phyloP scores from a whole-genome alignment of 2,113 vertebrate species.

The Barnardius zonarius region DNA sequence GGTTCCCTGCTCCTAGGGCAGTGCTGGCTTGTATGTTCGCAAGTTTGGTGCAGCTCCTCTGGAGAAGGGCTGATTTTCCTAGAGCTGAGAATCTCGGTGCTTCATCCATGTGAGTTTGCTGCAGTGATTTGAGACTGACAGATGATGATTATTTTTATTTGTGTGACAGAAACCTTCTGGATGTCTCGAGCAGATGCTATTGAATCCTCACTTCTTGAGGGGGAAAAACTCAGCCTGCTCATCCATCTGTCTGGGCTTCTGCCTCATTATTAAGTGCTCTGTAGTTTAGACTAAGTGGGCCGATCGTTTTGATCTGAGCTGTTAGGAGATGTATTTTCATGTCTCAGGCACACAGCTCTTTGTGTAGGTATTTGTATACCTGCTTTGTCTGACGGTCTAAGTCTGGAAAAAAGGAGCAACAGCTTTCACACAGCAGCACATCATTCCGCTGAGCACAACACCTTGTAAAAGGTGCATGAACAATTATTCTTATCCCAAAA shows the following conservation, averaged over 20 bases:
- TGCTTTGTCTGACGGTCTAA: not conserved
- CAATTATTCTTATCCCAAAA: not conserved
- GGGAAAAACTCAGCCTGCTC: conserved; percentile 18
- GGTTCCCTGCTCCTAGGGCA: not conserved
- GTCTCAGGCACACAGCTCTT: not conserved
- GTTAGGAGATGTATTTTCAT: not conserved
- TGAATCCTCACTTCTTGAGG: not conserved
- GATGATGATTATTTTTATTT: conserved; percentile 35
- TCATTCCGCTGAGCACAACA: not conserved
- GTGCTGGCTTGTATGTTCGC: not conserved
- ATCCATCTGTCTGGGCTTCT: conserved; percentile 45
- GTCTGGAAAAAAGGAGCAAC: not conserved
- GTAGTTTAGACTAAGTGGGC: not conserved
- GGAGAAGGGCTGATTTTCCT: not conserved
- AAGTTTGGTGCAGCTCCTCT: too few species aligned
- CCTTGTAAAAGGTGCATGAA: not conserved
- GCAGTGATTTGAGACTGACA: not conserved
- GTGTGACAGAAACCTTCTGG: conserved; percentile 49
- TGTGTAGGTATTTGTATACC: not conserved
- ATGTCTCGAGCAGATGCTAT: conserved; percentile 32
- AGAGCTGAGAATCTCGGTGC: not conserved
- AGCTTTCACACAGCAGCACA: not conserved
- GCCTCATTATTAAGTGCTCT: not conserved
- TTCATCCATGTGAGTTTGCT: not conserved
- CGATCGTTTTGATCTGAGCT: not conserved